Evolutionary conservation across 1,140 invertebrate genomes (phyloP), one percentile per base, ranked within the genome.

Genomic region (Pomacea maculata): DNA sequence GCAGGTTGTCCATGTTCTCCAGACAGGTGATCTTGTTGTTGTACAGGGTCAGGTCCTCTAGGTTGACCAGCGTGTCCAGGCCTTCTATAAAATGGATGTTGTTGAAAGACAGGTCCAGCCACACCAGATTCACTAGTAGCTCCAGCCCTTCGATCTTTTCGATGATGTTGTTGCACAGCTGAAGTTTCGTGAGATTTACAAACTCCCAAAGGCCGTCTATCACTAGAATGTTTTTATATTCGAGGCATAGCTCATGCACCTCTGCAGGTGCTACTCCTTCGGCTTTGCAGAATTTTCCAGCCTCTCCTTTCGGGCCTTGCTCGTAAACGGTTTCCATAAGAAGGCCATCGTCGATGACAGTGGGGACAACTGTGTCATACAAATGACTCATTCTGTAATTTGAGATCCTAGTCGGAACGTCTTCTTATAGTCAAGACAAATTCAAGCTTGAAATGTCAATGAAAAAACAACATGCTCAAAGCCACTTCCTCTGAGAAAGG

Each of bases 41-140:
- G 80, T 87, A 92, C 64, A 92, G 83, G 10, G 90, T 90, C 25
- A 92, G 82, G 83, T 92, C 91, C 81, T 89, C 85, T n/a, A 92
- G 78, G 81, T 92, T 89, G 77, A 88, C 88, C 81, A 93, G 86
- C 65, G 89, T 86, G 57, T 89, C 85, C 82, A 92, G 75, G 76
- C 92, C 88, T 84, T 93, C 91, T 78, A 92, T 91, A 54, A 88
- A 86, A 81, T 91, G 90, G 78, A 92, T 92, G 83, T 91, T 92
- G 83, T 92, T 92, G 81, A 92, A 92, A 63, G 91, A 92, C 21
- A 92, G 83, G 87, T 92, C 91, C n/a, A 92, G 80, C 91, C 91
- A 92, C 7, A 88, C 83, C 45, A 92, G 78, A 83, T 92, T 89
- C 10, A 88, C 86, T 19, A 92, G 83, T 76, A 83, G 71, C 81